A percentile compares a stretch with the other conserved stretches of the same genome.
Evolutionary conservation across 2,888 invertebrate genomes (phyloP).

Genomic region (Pediacus dermestoides): DNA sequence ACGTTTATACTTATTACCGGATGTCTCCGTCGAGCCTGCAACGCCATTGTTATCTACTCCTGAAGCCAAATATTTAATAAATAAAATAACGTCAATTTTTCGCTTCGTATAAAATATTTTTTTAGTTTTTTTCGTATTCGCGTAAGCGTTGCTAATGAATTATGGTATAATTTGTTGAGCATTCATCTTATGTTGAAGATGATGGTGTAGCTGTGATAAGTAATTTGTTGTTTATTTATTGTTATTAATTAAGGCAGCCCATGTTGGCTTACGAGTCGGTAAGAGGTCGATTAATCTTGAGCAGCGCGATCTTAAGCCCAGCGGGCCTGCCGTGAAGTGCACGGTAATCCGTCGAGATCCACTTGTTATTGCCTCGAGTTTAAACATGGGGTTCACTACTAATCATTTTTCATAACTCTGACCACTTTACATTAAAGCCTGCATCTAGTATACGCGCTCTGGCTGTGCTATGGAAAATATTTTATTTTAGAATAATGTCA

Average conservation of each 20-base stretch:
- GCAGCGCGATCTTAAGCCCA: slow-evolving; percentile 24
- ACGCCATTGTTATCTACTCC: too few species aligned
- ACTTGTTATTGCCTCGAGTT: slow-evolving; percentile 34
- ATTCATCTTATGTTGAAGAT: slow-evolving; percentile 18
- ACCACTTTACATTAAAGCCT: slow-evolving; percentile 19
- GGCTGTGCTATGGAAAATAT: slow-evolving; percentile 16
- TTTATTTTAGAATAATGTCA: slow-evolving; percentile 15
- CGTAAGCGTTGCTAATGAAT: slow-evolving; percentile 11
- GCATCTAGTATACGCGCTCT: slow-evolving; percentile 1
- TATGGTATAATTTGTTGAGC: slow-evolving; percentile 27
- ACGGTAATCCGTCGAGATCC: slow-evolving; percentile 29
- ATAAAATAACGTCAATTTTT: too few species aligned
- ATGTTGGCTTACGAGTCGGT: slow-evolving; percentile 35
- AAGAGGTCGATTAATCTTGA: slow-evolving; percentile 37
- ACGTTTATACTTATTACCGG: slow-evolving; percentile 31
- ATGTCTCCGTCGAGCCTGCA: too few species aligned
- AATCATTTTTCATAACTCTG: slow-evolving; percentile 22
- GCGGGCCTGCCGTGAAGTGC: slow-evolving; percentile 28
- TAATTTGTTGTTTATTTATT: slow-evolving; percentile 31
- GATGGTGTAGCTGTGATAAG: slow-evolving; percentile 22
- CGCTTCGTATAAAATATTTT: slow-evolving; percentile 1
- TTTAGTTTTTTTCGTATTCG: slow-evolving; percentile 6
- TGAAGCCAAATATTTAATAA: too few species aligned
- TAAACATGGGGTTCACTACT: slow-evolving; percentile 23
- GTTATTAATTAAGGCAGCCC: slow-evolving; percentile 30